Evolutionary conservation across 1,140 invertebrate species (phyloP), one percentile per base, ranked within the genome.

Genomic region (Heliconius hermathena): DNA sequence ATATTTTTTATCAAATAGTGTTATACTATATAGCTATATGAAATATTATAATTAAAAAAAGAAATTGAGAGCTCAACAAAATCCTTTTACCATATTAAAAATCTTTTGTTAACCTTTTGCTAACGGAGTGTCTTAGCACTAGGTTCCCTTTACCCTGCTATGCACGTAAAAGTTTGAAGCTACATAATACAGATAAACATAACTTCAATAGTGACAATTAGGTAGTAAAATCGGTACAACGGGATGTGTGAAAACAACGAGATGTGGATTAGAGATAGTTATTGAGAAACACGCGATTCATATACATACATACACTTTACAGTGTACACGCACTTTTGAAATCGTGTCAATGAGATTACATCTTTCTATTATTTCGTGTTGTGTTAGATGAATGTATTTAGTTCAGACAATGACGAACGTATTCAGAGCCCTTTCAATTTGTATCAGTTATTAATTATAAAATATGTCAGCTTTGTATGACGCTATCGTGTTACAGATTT

Each of bases 251-350:
- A 57, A 57, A 57, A 57, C 54, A 57, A 3, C 54, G n/a, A 79
- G 79, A 76, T 80, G 75, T 80, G 26, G 79, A 77, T 80, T 57
- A 60, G 41, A 80, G 79, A 80, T 80, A 74, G 71, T 66, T 77
- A 73, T 80, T 80, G 71, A 80, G 79, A 80, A 80, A 80, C 57
- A 57, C 75, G 46, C 16, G 79, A 77, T 77, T 57, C 54, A 57
- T 57, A 57, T 57, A 46, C 41, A 46, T 13, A 46, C 41, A 16
- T 46, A 46, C 41, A 16, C 41, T 46, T 0, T 5, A 16, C 41
- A 41, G 54, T 74, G 6, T 57, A 70, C 73, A 79, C 73, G 46
- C 66, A 79, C 46, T 79, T 71, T 74, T 74, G 76, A 70, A 79
- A 79, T 66, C 73, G 70, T 72, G 78, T 74, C 78, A 79, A 79